These are phyloP conservation scores for Drosophila barbarae DNA, from an alignment of 2,888 invertebrate genomes.

Conservation along the genomic window DNA sequence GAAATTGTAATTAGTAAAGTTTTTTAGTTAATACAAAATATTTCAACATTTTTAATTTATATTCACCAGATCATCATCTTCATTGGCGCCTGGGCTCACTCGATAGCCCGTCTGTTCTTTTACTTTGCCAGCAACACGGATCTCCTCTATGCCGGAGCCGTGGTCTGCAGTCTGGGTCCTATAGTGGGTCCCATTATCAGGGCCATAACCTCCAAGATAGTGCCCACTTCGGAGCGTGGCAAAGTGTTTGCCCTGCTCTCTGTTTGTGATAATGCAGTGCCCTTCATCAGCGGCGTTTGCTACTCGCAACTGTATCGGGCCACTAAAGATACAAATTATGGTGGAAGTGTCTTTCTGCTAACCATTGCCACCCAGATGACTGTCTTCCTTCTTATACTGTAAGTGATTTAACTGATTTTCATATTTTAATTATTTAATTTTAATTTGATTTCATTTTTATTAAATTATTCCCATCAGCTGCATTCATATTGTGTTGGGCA, in stretches of 20 bases:
- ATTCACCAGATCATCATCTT: conserved; percentile 82
- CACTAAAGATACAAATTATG: conserved; percentile 83
- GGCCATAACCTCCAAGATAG: conserved; percentile 90
- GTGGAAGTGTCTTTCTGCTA: conserved; percentile 84
- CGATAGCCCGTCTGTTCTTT: conserved; percentile 85
- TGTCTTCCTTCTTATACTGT: conserved; percentile 85
- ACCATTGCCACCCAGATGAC: conserved; percentile 86
- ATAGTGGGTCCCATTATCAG: conserved; percentile 88
- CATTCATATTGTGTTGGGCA: conserved; percentile 76
- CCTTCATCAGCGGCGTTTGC: conserved; percentile 86
- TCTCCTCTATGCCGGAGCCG: conserved; percentile 87
- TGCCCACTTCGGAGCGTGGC: conserved; percentile 87
- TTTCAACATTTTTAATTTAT: too few species aligned
- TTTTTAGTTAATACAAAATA: neutral
- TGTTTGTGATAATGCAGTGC: conserved; percentile 90
- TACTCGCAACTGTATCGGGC: conserved; percentile 87
- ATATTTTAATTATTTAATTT: neutral
- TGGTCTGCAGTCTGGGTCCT: conserved; percentile 87
- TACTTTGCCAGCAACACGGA: conserved; percentile 82
- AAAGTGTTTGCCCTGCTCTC: conserved; percentile 88
- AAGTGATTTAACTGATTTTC: conserved; percentile 76
- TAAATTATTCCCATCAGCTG: conserved; percentile 57
- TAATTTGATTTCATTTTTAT: too few species aligned
- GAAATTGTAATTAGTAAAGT: neutral
- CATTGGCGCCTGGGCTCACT: conserved; percentile 86